phyloP scores from a whole-genome alignment of 1,140 invertebrate genomes.

The Zaprionus vittiger region DNA sequence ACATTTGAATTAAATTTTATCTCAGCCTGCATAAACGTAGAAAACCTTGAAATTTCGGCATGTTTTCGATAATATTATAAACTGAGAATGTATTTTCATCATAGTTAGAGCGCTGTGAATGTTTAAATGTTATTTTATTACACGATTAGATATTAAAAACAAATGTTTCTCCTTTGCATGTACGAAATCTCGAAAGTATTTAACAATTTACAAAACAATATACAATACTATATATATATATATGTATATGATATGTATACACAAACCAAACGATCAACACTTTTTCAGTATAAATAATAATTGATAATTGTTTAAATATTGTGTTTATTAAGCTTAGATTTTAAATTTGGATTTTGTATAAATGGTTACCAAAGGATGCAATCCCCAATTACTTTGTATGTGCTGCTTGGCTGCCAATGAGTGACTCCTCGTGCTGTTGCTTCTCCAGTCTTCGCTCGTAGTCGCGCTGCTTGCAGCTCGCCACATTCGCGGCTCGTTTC shows the following conservation, averaged over 20 bases:
- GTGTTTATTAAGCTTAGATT: slow-evolving; percentile 15
- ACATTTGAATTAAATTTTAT: not conserved
- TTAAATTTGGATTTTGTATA: slow-evolving; percentile 14
- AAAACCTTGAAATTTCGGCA: not conserved
- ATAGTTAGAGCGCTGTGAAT: slow-evolving; percentile 61
- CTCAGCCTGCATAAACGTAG: slow-evolving; percentile 7
- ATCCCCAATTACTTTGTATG: slow-evolving; percentile 16
- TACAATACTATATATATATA: slow-evolving; percentile 1
- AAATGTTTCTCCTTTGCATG: slow-evolving; percentile 45
- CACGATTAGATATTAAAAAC: slow-evolving; percentile 17
- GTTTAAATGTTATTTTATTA: slow-evolving; percentile 52
- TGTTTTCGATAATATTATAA: slow-evolving; percentile 24
- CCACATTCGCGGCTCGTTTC: slow-evolving; percentile 78
- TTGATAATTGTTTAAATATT: slow-evolving; percentile 6
- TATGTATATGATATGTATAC: not conserved
- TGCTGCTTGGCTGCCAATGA: slow-evolving; percentile 60
- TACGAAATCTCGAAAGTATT: slow-evolving; percentile 65
- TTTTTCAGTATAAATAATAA: slow-evolving; percentile 13
- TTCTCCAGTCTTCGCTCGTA: slow-evolving; percentile 75
- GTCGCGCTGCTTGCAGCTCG: slow-evolving; percentile 76
- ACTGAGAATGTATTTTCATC: slow-evolving; percentile 31
- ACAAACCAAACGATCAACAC: slow-evolving; percentile 1
- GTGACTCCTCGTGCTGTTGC: slow-evolving; percentile 80
- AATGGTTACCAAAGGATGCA: slow-evolving; percentile 23
- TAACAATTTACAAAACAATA: slow-evolving; percentile 56